phyloP scores from a whole-genome alignment of 2,113 vertebrate species.

The Ahaetulla prasina region DNA sequence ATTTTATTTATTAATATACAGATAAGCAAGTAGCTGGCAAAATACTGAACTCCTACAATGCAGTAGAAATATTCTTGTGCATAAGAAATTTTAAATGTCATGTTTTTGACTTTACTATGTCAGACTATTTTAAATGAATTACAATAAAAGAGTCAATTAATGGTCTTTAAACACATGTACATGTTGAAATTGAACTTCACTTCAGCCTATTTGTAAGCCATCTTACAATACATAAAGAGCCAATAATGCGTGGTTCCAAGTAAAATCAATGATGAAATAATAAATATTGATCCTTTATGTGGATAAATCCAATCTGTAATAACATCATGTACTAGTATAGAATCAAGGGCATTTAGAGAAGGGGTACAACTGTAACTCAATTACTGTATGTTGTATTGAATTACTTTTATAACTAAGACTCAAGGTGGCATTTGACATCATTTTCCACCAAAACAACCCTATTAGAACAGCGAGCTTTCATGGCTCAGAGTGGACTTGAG shows the following conservation, averaged over 20 bases:
- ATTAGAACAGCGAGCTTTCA: not conserved
- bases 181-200: not conserved
- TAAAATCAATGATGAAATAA: not conserved
- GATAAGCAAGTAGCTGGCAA: slow-evolving; percentile 22
- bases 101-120: not conserved
- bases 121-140: not conserved
- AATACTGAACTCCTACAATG: slow-evolving; percentile 16
- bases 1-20: slow-evolving; percentile 33
- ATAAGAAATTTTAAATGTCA: not conserved
- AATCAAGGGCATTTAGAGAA: not conserved
- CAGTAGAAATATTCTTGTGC: not conserved
- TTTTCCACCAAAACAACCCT: not conserved
- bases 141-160: not conserved
- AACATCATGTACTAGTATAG: not conserved
- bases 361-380: not conserved
- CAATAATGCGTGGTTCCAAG: not conserved
- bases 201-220: not conserved
- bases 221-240: not conserved
- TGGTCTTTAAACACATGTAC: not conserved
- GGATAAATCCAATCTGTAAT: not conserved
- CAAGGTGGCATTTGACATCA: not conserved
- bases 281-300: not conserved
- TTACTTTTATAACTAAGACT: not conserved
- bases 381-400: not conserved
- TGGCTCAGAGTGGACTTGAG: not conserved